These are phyloP conservation scores for Antechinus flavipes DNA, from an alignment of 2,113 vertebrate genomes.

Conservation along the genomic window DNA sequence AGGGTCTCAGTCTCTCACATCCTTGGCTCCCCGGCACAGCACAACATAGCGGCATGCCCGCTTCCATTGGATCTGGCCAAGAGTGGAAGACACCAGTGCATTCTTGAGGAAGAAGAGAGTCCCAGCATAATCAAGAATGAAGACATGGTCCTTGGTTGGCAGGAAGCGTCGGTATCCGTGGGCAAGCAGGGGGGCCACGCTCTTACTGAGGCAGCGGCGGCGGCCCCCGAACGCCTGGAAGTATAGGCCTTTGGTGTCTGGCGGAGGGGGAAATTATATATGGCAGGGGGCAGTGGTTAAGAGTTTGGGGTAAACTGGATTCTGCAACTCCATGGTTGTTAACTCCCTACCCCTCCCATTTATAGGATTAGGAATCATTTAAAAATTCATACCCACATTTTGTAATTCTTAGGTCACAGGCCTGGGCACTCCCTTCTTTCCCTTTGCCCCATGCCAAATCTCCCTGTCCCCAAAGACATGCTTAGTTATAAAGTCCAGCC, in stretches of 20 bases:
- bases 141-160: slow-evolving; percentile 82
- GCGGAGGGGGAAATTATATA: slow-evolving; percentile 63
- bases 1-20: slow-evolving; percentile 69
- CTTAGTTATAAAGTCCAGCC: slow-evolving; percentile 3
- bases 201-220: slow-evolving; percentile 71
- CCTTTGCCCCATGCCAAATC: not conserved
- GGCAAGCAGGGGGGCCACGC: slow-evolving; percentile 75
- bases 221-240: slow-evolving; percentile 82
- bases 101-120: slow-evolving; percentile 84
- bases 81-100: slow-evolving; percentile 76
- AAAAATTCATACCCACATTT: not conserved
- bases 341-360: not conserved
- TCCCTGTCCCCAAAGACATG: not conserved
- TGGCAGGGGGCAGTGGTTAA: slow-evolving; percentile 15
- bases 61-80: slow-evolving; percentile 80
- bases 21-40: slow-evolving; percentile 81
- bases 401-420: not conserved
- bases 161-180: slow-evolving; percentile 83
- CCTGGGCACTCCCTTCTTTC: not conserved
- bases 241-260: slow-evolving; percentile 83
- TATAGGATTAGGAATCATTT: not conserved
- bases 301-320: not conserved
- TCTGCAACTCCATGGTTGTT: not conserved
- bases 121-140: slow-evolving; percentile 82
- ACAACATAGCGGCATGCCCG: slow-evolving; percentile 78